Evolutionary conservation across 1,140 invertebrate species (phyloP).

Genomic region (Drosophila kanapiae): DNA sequence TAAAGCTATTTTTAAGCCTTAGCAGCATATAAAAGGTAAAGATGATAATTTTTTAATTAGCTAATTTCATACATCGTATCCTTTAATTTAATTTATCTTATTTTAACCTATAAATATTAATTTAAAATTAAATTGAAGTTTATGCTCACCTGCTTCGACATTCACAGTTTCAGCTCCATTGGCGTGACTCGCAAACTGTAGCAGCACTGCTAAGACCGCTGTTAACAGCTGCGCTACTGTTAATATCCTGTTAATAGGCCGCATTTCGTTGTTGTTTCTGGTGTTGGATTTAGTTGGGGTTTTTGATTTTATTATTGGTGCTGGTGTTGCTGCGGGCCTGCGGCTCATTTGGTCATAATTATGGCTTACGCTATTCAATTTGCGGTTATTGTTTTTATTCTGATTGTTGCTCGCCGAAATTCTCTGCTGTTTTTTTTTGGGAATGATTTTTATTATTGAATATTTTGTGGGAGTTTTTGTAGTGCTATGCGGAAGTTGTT

Average conservation of each 20-base stretch:
- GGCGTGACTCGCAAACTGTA: conserved; percentile 21
- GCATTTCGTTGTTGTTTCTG: conserved; percentile 38
- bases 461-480: conserved; percentile 44
- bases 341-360: conserved; percentile 77
- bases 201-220: conserved; percentile 15
- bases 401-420: conserved; percentile 31
- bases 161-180: conserved; percentile 34
- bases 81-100: not conserved
- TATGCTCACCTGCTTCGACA: conserved; percentile 28
- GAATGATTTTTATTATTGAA: conserved; percentile 41
- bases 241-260: conserved; percentile 31
- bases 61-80: too few relatives aligned
- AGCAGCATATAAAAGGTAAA: not conserved
- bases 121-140: not conserved
- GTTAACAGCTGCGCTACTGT: conserved; percentile 28
- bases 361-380: conserved; percentile 67
- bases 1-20: too few relatives aligned
- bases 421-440: conserved; percentile 8
- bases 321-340: conserved; percentile 13
- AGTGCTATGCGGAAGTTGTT: conserved; percentile 48
- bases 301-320: conserved; percentile 30
- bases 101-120: not conserved
- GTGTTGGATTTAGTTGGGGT: conserved; percentile 22
- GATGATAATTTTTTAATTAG: not conserved
- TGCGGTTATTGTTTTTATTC: conserved; percentile 55